phyloP scores from a whole-genome alignment of 2,797 vertebrate genomes.

The Xyrichtys novacula region DNA sequence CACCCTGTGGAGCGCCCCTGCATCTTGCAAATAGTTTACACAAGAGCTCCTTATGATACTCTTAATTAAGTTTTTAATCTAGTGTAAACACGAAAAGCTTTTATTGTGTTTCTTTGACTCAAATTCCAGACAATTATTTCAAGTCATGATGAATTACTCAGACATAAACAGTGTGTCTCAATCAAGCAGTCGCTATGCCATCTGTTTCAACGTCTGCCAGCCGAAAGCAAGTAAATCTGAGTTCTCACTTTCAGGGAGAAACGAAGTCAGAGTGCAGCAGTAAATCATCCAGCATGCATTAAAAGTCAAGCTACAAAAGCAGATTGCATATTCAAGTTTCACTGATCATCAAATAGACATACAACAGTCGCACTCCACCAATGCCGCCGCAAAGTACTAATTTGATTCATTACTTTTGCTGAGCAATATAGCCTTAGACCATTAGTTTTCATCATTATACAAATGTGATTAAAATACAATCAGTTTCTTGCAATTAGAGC shows the following conservation, averaged over 20 bases:
- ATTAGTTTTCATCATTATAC: slow-evolving; percentile 61
- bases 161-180: slow-evolving; percentile 55
- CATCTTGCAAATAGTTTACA: not conserved
- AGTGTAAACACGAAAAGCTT: slow-evolving; percentile 34
- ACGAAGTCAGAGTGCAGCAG: slow-evolving; percentile 34
- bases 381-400: slow-evolving; percentile 20
- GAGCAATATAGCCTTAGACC: slow-evolving; percentile 23
- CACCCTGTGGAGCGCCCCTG: not conserved
- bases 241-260: slow-evolving; percentile 17
- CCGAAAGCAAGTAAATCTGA: slow-evolving; percentile 44
- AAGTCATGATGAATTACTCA: slow-evolving; percentile 54
- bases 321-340: slow-evolving; percentile 64
- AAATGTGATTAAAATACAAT: slow-evolving; percentile 53
- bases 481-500: slow-evolving; percentile 27
- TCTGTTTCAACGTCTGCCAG: slow-evolving; percentile 64
- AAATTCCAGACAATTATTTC: slow-evolving; percentile 49
- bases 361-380: slow-evolving; percentile 23
- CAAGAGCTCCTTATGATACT: slow-evolving; percentile 16
- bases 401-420: slow-evolving; percentile 49
- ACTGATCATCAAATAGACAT: slow-evolving; percentile 62
- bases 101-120: slow-evolving; percentile 48
- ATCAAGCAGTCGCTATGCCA: slow-evolving; percentile 51
- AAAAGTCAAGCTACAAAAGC: slow-evolving; percentile 45
- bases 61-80: slow-evolving; percentile 17
- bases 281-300: slow-evolving; percentile 29